These are phyloP conservation scores for Frankliniella fusca DNA, from an alignment of 2,888 invertebrate genomes.

Conservation along the genomic window DNA sequence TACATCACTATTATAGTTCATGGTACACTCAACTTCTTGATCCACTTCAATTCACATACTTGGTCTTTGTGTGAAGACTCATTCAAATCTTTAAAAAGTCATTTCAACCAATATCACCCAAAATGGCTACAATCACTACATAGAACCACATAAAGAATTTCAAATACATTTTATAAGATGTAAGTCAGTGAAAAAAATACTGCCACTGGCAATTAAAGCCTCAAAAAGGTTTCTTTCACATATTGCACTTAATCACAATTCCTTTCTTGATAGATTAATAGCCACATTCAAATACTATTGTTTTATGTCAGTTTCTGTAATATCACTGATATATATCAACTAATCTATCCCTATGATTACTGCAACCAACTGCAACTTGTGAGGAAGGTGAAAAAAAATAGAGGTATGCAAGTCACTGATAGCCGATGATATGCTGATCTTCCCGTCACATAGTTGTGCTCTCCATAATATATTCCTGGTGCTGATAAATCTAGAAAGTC, in stretches of 20 bases:
- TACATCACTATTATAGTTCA: too few relatives aligned
- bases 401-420: neutral
- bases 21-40: neutral
- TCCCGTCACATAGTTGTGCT: slow-evolving; percentile 13
- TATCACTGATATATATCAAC: neutral
- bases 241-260: neutral
- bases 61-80: neutral
- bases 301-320: neutral
- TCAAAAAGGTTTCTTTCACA: neutral
- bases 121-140: neutral
- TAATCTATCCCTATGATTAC: neutral
- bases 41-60: neutral
- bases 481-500: neutral
- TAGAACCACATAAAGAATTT: neutral
- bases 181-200: slow-evolving; percentile 15
- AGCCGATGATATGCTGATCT: neutral
- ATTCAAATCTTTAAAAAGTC: neutral
- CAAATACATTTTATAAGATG: neutral
- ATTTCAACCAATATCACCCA: neutral
- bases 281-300: neutral
- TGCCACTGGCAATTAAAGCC: neutral
- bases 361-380: neutral
- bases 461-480: neutral
- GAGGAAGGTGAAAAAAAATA: neutral
- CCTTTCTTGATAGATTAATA: neutral